Base-by-base conservation (phyloP, 2,888 invertebrate genomes). In the Nysson spinosus region DNA sequence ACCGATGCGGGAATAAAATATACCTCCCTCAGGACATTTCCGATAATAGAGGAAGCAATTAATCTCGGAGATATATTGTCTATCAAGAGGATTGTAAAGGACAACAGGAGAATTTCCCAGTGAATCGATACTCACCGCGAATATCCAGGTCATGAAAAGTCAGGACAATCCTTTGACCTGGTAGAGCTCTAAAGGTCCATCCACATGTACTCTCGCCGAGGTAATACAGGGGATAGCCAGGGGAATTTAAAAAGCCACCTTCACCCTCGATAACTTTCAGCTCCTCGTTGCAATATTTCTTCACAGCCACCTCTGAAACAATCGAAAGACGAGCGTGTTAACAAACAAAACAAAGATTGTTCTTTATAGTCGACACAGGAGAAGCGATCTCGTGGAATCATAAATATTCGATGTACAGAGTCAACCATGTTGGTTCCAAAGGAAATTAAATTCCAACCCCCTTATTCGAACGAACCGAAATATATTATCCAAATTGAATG, bases 141-240 rank as follows among this genome's bases (percentile, higher is more conserved):
- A 94, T 89, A 62, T 93, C 91, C 66, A 94, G 89, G 85, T 94
- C 94, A 74, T 94, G 87, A 24, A 94, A 86, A 0, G 91, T 91
- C 44, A 94, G 83, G 68, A 90, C 88, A 51, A 94, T 89, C 76
- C 88, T 89, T 81, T 93, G 93, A 57, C 91, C 91, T 0, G 89
- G 89, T 39, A 91, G 88, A 1, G 91, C 91, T 37, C 87, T 87
- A 52, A 94, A 89, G 61, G 89, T 89, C 94, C 94, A 94, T 30
- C 90, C 89, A 83, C 94, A 94, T 71, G 90, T 85, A 82, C 83
- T 85, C 30, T 90, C 91, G 0, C 93, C 93, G 9, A 93, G 89
- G 82, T 94, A 94, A 87, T 91, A 93, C 74, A 92, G 89, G 0
- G 94, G 94, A 85, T 94, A 94, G 4, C 94, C 94, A 0, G 94